Evolutionary conservation across 2,797 vertebrate species (phyloP).

Genomic region (Diplodus puntazzo): DNA sequence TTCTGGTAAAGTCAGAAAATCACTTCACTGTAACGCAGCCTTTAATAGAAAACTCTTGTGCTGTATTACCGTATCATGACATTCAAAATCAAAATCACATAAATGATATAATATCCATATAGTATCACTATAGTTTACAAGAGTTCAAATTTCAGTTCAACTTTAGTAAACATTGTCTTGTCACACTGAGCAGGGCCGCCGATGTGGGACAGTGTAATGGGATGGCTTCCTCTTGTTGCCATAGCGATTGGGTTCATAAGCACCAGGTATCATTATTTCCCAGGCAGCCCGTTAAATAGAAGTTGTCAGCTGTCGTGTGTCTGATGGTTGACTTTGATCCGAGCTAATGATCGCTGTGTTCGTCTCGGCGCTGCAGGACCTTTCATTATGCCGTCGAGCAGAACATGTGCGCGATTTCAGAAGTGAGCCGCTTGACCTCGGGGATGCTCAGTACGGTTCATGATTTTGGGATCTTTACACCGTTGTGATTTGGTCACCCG

Average conservation of each 20-base stretch:
- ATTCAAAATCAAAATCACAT: too few species aligned
- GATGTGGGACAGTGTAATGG: constrained; percentile 12
- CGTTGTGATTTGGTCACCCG: constrained; percentile 44
- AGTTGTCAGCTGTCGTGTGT: constrained; percentile 67
- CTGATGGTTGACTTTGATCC: constrained; percentile 67
- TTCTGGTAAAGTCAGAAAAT: too few species aligned
- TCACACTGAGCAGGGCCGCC: neutral
- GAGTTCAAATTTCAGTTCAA: neutral
- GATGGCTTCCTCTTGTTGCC: constrained; percentile 52
- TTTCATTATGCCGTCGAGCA: constrained; percentile 38
- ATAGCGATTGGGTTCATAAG: constrained; percentile 42
- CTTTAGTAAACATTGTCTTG: constrained; percentile 60
- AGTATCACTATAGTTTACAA: too few species aligned
- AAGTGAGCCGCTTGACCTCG: constrained; percentile 31
- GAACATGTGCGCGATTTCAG: constrained; percentile 40
- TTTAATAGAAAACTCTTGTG: too few species aligned
- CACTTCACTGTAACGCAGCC: too few species aligned
- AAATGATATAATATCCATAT: too few species aligned
- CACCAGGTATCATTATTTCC: constrained; percentile 42
- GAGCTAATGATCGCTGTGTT: constrained; percentile 57
- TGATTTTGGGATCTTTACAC: constrained; percentile 59
- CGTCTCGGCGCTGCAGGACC: constrained; percentile 29
- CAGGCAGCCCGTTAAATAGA: constrained; percentile 46
- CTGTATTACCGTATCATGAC: too few species aligned
- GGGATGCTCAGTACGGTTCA: constrained; percentile 13